Evolutionary conservation across 2,113 vertebrate genomes (phyloP), one percentile per base, ranked within the genome.

Genomic region (Clupea harengus): DNA sequence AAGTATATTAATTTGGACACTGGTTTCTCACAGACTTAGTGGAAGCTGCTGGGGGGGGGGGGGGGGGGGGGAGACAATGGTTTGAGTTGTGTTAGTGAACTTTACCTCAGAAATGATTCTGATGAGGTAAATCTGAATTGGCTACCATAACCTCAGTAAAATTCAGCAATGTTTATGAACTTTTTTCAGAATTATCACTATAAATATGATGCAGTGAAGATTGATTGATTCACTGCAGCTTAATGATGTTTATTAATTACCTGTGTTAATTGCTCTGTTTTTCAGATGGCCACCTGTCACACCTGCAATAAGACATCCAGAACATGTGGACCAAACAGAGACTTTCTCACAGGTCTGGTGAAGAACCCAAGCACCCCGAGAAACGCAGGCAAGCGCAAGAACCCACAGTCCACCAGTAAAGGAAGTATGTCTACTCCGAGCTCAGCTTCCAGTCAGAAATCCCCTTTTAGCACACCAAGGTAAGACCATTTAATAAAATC

Each of bases 281-380:
- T 45, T 0, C 85, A 97, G 96, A 84, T 96, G 90, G 89, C 96
- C 89, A 96, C 95, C 84, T 97, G 96, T 89, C 95, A 94, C 85
- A 94, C 89, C 0, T 97, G 96, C 89, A 95, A 95, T 90, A 95
- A 93, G 89, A 94, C 93, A 82, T 94, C 91, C 82, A 94, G 92
- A 86, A 91, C 93, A 86, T 84, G 89, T 60, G 96, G 96, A 85
- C 90, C 91, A 90, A 96, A 93, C 72, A 93, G 96, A 88, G 92
- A 93, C 88, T 93, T 93, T 89, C 88, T 95, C 9, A 81, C 89
- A 45, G 32, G 89, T 3, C 15, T 87, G 83, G 89, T 86, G 50
- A 92, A 81, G 9, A 88, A 0, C 52, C 86, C 83, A 45, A 75
- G 87, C 45, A 93, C 93, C 45, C 93, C 92, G 44, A 18, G 46